Conservation (phyloP, 2,888 invertebrate genomes). For the Pelosia muscerda region DNA sequence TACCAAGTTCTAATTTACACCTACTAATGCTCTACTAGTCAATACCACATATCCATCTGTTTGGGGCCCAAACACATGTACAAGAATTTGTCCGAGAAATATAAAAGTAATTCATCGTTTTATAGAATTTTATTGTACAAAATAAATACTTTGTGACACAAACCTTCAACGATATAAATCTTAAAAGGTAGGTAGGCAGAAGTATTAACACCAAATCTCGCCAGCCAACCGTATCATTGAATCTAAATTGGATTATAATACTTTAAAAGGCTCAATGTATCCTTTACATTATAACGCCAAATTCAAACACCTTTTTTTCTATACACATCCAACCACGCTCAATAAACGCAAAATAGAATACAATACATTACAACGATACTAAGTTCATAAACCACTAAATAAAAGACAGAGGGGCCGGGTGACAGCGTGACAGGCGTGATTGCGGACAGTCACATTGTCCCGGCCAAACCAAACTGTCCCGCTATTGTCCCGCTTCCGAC, state of each 20-base stretch:
- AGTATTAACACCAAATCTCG: neutral
- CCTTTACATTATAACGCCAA: slow-evolving; percentile 33
- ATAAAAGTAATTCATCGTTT: too few species aligned
- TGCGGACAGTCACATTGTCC: slow-evolving; percentile 54
- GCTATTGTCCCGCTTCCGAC: slow-evolving; percentile 60
- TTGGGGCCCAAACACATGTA: too few species aligned
- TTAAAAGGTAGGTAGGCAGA: neutral
- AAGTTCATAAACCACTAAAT: slow-evolving; percentile 69
- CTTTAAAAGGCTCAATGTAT: slow-evolving; percentile 24
- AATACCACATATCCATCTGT: too few species aligned
- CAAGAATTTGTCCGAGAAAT: too few species aligned
- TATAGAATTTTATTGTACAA: neutral
- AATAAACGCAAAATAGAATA: slow-evolving; percentile 44
- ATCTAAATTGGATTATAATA: slow-evolving; percentile 13
- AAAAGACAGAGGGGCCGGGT: slow-evolving; percentile 53
- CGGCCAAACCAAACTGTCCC: slow-evolving; percentile 50
- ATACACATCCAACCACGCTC: slow-evolving; percentile 25
- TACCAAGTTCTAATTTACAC: neutral
- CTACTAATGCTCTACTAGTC: too few species aligned
- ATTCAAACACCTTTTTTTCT: slow-evolving; percentile 17
- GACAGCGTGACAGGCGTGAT: slow-evolving; percentile 59
- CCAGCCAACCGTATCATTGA: neutral
- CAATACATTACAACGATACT: slow-evolving; percentile 58
- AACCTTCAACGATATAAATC: neutral
- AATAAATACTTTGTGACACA: neutral